A percentile compares a stretch with the other conserved stretches of the same genome.
These are phyloP conservation scores for Damaliscus lunatus DNA, from an alignment of 2,113 vertebrate species.

Conservation along the genomic window DNA sequence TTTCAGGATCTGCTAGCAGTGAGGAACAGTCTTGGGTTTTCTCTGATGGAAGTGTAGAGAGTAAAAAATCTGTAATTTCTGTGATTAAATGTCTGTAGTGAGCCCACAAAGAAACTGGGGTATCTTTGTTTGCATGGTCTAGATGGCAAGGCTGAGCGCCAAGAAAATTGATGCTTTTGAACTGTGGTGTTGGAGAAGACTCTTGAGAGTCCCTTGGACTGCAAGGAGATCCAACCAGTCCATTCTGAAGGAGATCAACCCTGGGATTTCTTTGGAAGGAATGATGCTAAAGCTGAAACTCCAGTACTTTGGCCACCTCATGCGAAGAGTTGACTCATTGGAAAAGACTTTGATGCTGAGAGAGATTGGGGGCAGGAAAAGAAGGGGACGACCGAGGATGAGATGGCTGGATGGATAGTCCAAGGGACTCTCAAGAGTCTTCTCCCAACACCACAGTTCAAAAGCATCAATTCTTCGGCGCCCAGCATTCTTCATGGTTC, in stretches of 20 bases:
- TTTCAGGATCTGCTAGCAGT: background rate
- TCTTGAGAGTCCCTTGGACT: too few species aligned
- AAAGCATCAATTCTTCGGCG: fast-evolving
- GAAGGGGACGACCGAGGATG: too few species aligned
- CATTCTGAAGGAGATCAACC: too few species aligned
- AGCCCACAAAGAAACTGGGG: background rate
- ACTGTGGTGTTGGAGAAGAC: too few species aligned
- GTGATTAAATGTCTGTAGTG: background rate
- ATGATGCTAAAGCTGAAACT: too few species aligned
- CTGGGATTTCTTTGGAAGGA: too few species aligned
- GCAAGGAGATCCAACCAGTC: too few species aligned
- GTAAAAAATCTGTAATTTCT: background rate
- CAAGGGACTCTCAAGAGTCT: background rate
- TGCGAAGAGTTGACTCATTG: too few species aligned
- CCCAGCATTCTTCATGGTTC: background rate
- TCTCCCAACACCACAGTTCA: background rate
- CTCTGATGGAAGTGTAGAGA: background rate
- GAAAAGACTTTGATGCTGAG: too few species aligned
- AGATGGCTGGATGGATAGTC: background rate
- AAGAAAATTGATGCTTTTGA: too few species aligned
- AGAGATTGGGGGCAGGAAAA: too few species aligned
- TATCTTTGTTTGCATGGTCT: background rate
- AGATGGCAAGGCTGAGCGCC: background rate
- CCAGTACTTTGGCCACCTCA: too few species aligned
- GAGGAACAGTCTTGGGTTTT: background rate